Base-by-base conservation (phyloP, 2,888 invertebrate species). In the Laspeyria flexula region DNA sequence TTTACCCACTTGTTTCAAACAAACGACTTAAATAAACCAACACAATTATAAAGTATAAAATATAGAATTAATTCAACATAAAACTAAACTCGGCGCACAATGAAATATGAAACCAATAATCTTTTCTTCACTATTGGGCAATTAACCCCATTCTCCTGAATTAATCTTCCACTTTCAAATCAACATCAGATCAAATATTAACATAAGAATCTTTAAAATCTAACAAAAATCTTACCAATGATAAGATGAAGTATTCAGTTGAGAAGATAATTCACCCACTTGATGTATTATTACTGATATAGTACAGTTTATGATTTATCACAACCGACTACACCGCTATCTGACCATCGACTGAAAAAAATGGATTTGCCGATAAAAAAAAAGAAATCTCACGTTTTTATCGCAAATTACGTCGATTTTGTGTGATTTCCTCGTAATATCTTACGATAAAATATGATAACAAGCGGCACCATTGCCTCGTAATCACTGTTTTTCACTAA, bases 311-410 rank as follows among this genome's bases (percentile, higher is more conserved):
- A 48, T 59, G 55, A 74, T 71, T 66, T 75, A 81, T 80, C 77
- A 87, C 90, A 83, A 88, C 90, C 88, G 75, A 65, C 80, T 60
- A 71, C 69, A 54, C 62, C 69, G 81, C 88, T 89, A 92, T 92
- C 90, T 82, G 69, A 47, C 78, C 59, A 90, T 90, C 85, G 88
- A 90, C 90, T 90, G 88, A 88, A 90, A 84, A 25, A 31, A 82
- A 84, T 74, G 81, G 86, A 85, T 86, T 86, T 81, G 63, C 70
- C 78, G 89, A 91, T 89, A 87, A 86, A 75, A 75, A n/a, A 73
- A 73, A 76, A 81, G 73, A 85, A 86, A 87, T 85, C 87, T 79
- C 72, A 78, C 68, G 75, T 78, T 75, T 70, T 89, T 90, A 91
- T 90, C 91, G 81, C 80, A 85, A 90, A 85, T 89, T 88, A 87